phyloP scores from a whole-genome alignment of 2,888 invertebrate genomes.

The Harmothoe impar region DNA sequence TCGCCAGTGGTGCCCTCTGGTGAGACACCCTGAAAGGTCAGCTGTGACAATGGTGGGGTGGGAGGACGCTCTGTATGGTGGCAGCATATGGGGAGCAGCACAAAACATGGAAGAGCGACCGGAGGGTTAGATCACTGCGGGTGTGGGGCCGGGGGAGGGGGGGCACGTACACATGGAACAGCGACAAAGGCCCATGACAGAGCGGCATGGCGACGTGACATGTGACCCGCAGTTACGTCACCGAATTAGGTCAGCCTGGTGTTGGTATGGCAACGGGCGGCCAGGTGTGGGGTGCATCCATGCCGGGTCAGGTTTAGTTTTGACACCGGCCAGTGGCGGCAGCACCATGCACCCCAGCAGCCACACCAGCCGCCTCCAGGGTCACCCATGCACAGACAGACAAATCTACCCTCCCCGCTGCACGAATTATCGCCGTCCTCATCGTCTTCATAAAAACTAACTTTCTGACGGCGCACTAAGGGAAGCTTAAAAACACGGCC shows the following conservation, averaged over 20 bases:
- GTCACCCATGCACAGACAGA: background rate
- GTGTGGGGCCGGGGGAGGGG: background rate
- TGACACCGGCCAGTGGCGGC: background rate
- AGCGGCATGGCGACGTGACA: background rate
- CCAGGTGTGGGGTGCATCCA: slow-evolving; percentile 16
- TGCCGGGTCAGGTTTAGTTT: background rate
- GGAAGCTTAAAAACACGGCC: slow-evolving; percentile 14
- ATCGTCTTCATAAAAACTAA: slow-evolving; percentile 11
- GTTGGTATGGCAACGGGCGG: slow-evolving; percentile 42
- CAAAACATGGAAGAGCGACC: slow-evolving; percentile 41
- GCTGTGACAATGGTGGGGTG: slow-evolving; percentile 23
- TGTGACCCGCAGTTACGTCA: slow-evolving; percentile 56
- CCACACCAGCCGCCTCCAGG: background rate
- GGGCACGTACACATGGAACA: background rate
- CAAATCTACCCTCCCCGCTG: background rate
- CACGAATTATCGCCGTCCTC: background rate
- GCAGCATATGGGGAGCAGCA: background rate
- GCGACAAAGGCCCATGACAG: slow-evolving; percentile 3
- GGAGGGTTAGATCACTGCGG: background rate
- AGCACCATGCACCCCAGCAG: background rate
- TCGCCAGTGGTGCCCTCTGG: background rate
- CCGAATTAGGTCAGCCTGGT: slow-evolving; percentile 35
- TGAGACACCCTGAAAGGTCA: background rate
- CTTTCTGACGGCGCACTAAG: slow-evolving; percentile 1
- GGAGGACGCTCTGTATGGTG: background rate